A percentile compares a stretch with the other conserved stretches of the same genome.
Conservation (phyloP, 2,797 vertebrate genomes). For the Alectoris magna region DNA sequence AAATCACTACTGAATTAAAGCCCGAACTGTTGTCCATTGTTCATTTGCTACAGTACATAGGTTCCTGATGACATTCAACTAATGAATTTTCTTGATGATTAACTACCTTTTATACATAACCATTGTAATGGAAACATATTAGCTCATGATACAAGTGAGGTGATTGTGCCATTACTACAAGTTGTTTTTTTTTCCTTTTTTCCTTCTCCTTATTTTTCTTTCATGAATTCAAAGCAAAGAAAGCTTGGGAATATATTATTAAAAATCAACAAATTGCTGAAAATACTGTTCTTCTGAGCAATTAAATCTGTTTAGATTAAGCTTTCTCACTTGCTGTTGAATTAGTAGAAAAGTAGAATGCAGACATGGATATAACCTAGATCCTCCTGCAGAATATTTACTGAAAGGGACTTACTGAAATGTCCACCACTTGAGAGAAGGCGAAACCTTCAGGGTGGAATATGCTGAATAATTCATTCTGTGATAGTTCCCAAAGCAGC, state of each 20-base stretch:
- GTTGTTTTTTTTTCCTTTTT: slow-evolving; percentile 17
- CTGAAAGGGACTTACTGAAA: background rate
- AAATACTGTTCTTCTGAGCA: slow-evolving; percentile 39
- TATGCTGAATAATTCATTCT: background rate
- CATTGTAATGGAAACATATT: slow-evolving; percentile 65
- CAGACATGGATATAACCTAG: slow-evolving; percentile 8
- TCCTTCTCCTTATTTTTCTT: background rate
- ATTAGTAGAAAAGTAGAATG: slow-evolving; percentile 25
- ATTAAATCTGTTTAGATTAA: slow-evolving; percentile 31
- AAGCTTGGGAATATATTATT: slow-evolving; percentile 48
- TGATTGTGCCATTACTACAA: slow-evolving; percentile 61
- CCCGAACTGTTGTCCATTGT: slow-evolving; percentile 57
- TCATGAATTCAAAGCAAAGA: slow-evolving; percentile 59
- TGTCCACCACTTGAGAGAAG: background rate
- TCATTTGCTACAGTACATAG: slow-evolving; percentile 70
- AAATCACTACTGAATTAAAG: slow-evolving; percentile 65
- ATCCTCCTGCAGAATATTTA: background rate
- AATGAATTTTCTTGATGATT: slow-evolving; percentile 82
- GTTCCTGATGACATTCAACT: slow-evolving; percentile 75
- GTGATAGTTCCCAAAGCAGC: background rate
- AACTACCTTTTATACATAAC: slow-evolving; percentile 65
- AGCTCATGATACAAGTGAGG: slow-evolving; percentile 46
- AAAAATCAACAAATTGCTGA: slow-evolving; percentile 64
- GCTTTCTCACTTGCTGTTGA: slow-evolving; percentile 38
- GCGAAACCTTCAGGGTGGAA: background rate